These are phyloP conservation scores for Sthenelais limicola DNA, from an alignment of 2,888 invertebrate genomes.

Conservation along the genomic window DNA sequence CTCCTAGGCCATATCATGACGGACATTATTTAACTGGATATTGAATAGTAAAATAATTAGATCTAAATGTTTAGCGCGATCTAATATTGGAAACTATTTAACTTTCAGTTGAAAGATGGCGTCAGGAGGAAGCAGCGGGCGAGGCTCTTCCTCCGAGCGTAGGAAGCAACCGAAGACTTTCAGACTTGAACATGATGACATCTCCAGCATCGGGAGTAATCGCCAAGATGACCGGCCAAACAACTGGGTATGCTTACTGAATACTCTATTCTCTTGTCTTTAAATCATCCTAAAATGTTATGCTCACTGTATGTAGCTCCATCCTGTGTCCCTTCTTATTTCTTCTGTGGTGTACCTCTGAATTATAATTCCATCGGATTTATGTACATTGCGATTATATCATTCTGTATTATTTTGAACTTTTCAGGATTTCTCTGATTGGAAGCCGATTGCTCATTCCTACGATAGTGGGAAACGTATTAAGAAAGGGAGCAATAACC, in stretches of 20 bases:
- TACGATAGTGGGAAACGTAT: conserved; percentile 63
- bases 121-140: conserved; percentile 29
- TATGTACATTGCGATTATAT: neutral
- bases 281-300: neutral
- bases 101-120: neutral
- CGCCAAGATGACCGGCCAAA: conserved; percentile 66
- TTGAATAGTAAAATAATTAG: no score
- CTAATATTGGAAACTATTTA: neutral
- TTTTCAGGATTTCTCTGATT: conserved; percentile 65
- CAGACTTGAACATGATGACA: conserved; percentile 30
- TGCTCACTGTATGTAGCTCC: neutral
- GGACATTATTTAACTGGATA: no score
- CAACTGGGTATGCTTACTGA: conserved; percentile 60
- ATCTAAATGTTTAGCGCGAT: neutral
- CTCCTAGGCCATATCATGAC: no score
- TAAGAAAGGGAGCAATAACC: conserved; percentile 64
- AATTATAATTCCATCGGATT: neutral
- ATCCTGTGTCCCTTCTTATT: no score
- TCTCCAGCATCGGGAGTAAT: conserved; percentile 59
- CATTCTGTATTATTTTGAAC: neutral
- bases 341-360: no score
- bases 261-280: neutral
- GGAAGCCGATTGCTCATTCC: conserved; percentile 59
- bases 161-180: neutral
- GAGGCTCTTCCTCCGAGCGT: conserved; percentile 25